Base-by-base conservation (phyloP, 2,797 vertebrate genomes). In the Microctenopoma steveboyesi region DNA sequence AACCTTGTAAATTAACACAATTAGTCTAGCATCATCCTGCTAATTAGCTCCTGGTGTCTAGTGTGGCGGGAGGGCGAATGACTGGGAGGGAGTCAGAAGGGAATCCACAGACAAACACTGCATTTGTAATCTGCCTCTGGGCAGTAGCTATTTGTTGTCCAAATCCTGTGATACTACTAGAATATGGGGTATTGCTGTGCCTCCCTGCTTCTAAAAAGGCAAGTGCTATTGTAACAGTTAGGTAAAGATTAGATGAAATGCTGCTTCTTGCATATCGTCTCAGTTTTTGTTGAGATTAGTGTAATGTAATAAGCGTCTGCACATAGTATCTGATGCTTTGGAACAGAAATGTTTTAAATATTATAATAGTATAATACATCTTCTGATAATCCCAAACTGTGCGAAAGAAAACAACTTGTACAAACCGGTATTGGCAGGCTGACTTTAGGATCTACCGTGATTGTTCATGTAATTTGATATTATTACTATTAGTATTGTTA, bases 1-100 rank as follows among this genome's bases (percentile, higher is more conserved):
- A 98, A 96, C 96, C 96, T 96, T 96, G 96, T 97, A 97, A 98
- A 98, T 98, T 97, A 98, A 96, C 96, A 95, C 97, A 98, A 98
- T 99, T 98, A 99, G 96, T 94, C 94, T 95, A 95, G 95, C 95
- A 95, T 96, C 96, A 96, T 97, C 95, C 95, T 91, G 93, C 95
- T 98, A 98, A 99, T 98, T 98, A 98, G 95, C 93, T 95, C 92
- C 91, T 87, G 92, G 92, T 95, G 94, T 96, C 94, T 95, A 89
- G 91, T 95, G 94, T 94, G 94, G 93, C 87, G 92, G 93, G 93
- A 94, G 95, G 93, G 93, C 94, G 95, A 95, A 94, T 94, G 93
- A 93, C 93, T 92, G 93, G 94, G 92, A 94, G 92, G 85, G 90
- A 94, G 90, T 95, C 94, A 93, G 93, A 91, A 91, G 95, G 94